Percentiles rank a stretch among this genome's conserved stretches.
Evolutionary conservation across 1,140 invertebrate genomes (phyloP).

Genomic region (Magallana gigas): DNA sequence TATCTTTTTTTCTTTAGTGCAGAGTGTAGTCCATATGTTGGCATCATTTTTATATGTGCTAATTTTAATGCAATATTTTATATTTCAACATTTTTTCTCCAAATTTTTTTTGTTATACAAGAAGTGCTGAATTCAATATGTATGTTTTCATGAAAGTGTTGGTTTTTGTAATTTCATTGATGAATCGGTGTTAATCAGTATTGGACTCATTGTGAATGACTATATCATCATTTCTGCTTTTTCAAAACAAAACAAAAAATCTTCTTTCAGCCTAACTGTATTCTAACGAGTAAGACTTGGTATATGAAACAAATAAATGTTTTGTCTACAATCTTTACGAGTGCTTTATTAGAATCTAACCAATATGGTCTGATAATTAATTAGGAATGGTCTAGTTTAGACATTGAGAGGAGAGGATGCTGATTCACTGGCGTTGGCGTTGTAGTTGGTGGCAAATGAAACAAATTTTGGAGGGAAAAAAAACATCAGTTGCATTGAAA

Average conservation of each 20-base stretch:
- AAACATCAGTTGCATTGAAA: too few species aligned
- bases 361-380: too few species aligned
- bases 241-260: background rate
- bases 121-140: slow-evolving; percentile 30
- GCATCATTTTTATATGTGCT: slow-evolving; percentile 33
- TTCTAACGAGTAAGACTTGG: slow-evolving; percentile 15
- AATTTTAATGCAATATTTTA: slow-evolving; percentile 39
- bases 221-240: slow-evolving; percentile 34
- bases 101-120: slow-evolving; percentile 27
- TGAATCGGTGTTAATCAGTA: slow-evolving; percentile 25
- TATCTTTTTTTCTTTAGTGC: slow-evolving; percentile 7
- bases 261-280: slow-evolving; percentile 28
- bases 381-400: too few species aligned
- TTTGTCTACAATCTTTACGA: slow-evolving; percentile 11
- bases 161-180: slow-evolving; percentile 29
- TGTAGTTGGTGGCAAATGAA: too few species aligned
- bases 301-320: slow-evolving; percentile 37
- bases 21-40: slow-evolving; percentile 35
- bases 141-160: slow-evolving; percentile 36
- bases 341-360: background rate
- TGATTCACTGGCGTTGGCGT: too few species aligned
- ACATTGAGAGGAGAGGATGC: too few species aligned
- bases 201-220: slow-evolving; percentile 27
- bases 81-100: slow-evolving; percentile 12
- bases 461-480: too few species aligned